Evolutionary conservation across 2,113 vertebrate species (phyloP).

Genomic region (Sander lucioperca): DNA sequence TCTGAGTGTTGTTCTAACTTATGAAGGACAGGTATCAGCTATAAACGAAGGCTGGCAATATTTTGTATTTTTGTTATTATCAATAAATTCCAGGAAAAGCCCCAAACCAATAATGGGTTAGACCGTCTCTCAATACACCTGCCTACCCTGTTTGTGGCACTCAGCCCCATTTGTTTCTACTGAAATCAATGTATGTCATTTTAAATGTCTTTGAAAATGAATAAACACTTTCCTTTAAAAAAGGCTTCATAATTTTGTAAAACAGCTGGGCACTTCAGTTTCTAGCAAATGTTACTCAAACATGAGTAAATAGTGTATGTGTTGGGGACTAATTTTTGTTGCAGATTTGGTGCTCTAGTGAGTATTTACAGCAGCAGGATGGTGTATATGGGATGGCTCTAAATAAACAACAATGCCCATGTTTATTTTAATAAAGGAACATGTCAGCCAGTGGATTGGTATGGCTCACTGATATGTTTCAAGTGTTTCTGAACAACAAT

Average conservation of each 20-base stretch:
- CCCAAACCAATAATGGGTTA: background rate
- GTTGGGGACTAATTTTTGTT: background rate
- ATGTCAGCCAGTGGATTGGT: background rate
- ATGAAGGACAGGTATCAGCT: background rate
- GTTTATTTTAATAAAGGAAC: background rate
- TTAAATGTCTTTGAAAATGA: background rate
- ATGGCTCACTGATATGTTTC: conserved; percentile 6
- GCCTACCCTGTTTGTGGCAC: background rate
- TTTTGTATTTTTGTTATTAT: background rate
- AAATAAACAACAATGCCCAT: conserved; percentile 1
- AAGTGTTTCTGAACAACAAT: conserved; percentile 1
- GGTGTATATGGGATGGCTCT: background rate
- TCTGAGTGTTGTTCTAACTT: background rate
- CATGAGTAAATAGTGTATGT: background rate
- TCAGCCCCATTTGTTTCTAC: background rate
- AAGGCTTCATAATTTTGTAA: background rate
- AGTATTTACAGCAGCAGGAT: background rate
- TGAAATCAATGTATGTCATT: background rate
- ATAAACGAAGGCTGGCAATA: background rate
- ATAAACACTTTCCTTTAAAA: background rate
- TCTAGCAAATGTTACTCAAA: background rate
- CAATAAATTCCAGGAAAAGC: too few relatives aligned
- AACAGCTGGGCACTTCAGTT: background rate
- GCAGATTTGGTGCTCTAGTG: background rate
- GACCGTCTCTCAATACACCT: too few relatives aligned